Percentiles rank a stretch among this genome's conserved stretches.
Conservation (phyloP, 2,113 vertebrate genomes). For the Dasyornis broadbenti region DNA sequence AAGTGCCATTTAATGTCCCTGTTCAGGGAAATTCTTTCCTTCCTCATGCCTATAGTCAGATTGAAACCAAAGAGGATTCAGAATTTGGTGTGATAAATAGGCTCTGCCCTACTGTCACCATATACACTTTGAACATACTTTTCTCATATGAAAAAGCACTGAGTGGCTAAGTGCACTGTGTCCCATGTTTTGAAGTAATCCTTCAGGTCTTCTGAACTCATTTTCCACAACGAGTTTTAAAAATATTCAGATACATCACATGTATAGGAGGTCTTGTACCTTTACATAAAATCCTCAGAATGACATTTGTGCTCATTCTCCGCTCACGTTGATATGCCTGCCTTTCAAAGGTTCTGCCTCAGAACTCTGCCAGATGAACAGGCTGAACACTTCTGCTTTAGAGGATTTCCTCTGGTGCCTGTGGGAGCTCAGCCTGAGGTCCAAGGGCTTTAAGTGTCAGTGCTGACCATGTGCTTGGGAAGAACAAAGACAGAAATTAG, state of each 20-base stretch:
- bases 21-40: neutral
- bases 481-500: neutral
- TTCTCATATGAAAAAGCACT: neutral
- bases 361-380: neutral
- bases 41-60: neutral
- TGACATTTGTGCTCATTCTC: neutral
- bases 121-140: neutral
- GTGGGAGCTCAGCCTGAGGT: neutral
- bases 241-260: neutral
- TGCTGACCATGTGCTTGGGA: neutral
- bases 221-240: neutral
- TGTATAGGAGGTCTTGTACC: neutral
- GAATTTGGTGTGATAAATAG: neutral
- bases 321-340: neutral
- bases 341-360: neutral
- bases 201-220: neutral
- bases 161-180: neutral
- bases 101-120: neutral
- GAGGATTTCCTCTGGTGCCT: neutral
- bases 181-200: neutral
- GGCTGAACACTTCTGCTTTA: neutral
- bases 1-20: neutral
- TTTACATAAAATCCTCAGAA: neutral
- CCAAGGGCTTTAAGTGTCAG: neutral
- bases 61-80: neutral